phyloP scores from a whole-genome alignment of 2,888 invertebrate species.

The Periphyllus acericola region DNA sequence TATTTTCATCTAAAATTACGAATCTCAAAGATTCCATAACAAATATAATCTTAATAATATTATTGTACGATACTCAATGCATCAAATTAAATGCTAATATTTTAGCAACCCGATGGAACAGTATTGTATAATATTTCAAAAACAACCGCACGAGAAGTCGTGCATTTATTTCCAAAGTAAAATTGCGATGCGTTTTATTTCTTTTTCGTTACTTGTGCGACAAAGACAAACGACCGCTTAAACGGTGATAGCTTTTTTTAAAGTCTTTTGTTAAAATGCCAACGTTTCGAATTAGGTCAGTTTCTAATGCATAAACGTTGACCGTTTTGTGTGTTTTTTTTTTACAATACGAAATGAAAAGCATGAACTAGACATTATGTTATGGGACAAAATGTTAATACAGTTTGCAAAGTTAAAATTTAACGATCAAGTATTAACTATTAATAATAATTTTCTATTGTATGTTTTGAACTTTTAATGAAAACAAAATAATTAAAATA shows the following conservation, averaged over 20 bases:
- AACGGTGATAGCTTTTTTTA: slow-evolving; percentile 51
- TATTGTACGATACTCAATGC: neutral
- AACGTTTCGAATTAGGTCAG: slow-evolving; percentile 48
- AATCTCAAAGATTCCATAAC: neutral
- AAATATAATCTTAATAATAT: too few species aligned
- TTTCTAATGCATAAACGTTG: slow-evolving; percentile 11
- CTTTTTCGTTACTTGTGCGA: slow-evolving; percentile 40
- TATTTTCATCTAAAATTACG: neutral
- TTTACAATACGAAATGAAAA: neutral
- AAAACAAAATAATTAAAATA: too few species aligned
- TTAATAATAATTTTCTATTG: too few species aligned
- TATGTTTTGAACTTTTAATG: too few species aligned
- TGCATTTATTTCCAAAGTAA: slow-evolving; percentile 3
- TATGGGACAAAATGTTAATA: neutral
- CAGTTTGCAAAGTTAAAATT: neutral
- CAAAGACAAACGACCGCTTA: slow-evolving; percentile 56
- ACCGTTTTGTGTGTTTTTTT: too few species aligned
- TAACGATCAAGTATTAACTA: neutral
- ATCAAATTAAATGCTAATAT: slow-evolving; percentile 17
- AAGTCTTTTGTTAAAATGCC: slow-evolving; percentile 52
- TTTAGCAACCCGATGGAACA: too few species aligned
- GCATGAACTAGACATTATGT: neutral
- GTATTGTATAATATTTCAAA: slow-evolving; percentile 12
- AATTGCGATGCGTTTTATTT: slow-evolving; percentile 44
- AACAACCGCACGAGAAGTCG: too few species aligned